Conservation (phyloP, 2,797 vertebrate species). For the Bryconaethiops microstoma region DNA sequence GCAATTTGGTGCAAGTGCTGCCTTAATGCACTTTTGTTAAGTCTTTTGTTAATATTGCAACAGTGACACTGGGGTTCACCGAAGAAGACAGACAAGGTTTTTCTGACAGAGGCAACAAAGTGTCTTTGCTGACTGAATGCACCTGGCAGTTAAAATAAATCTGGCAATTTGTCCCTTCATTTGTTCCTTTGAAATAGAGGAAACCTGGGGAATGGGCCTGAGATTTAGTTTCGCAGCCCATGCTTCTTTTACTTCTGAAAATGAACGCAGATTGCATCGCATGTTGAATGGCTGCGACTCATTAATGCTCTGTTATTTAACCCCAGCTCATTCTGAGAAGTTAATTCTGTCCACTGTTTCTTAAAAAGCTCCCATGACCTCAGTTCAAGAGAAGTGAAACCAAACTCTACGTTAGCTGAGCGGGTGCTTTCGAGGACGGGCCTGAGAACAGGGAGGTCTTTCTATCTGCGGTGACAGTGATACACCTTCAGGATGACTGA, state of each 20-base stretch:
- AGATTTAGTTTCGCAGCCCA: background rate
- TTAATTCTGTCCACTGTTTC: slow-evolving; percentile 15
- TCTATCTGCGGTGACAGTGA: slow-evolving; percentile 65
- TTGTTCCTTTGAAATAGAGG: background rate
- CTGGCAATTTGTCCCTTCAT: background rate
- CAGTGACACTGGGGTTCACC: too few relatives aligned
- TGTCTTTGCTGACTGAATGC: background rate
- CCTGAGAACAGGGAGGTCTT: slow-evolving; percentile 53
- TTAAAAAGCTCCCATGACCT: slow-evolving; percentile 19
- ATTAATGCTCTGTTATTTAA: background rate
- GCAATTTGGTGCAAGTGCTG: too few relatives aligned
- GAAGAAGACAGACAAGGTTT: too few relatives aligned
- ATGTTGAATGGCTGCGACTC: background rate
- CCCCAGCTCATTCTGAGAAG: slow-evolving; percentile 6
- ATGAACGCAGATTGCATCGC: background rate
- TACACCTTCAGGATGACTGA: slow-evolving; percentile 32
- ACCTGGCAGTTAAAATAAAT: background rate
- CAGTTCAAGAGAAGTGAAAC: background rate
- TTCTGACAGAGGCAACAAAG: background rate
- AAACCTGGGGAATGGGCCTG: background rate
- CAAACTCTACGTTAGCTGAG: background rate
- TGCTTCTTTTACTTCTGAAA: background rate
- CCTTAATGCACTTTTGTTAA: too few relatives aligned
- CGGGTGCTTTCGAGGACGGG: slow-evolving; percentile 33
- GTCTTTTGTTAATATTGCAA: too few relatives aligned